These are phyloP conservation scores for Salvelinus namaycush DNA, from an alignment of 2,113 vertebrate genomes.

Conservation along the genomic window DNA sequence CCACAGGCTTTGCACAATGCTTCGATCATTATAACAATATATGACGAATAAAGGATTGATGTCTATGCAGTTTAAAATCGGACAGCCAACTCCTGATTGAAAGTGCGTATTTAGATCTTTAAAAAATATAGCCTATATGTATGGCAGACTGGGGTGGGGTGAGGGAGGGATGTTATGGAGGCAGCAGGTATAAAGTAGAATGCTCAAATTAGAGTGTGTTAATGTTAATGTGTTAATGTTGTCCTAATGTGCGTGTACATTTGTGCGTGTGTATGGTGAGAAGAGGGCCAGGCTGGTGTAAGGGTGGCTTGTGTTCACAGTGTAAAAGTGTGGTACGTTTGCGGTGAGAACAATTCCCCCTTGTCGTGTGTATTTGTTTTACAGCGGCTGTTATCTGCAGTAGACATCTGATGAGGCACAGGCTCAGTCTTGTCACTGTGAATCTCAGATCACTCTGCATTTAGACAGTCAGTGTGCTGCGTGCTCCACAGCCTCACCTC, in stretches of 20 bases:
- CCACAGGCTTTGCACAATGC: too few relatives aligned
- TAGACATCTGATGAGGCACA: constrained; percentile 28
- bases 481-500: neutral
- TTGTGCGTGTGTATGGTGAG: neutral
- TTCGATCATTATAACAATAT: too few relatives aligned
- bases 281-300: neutral
- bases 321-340: constrained; percentile 8
- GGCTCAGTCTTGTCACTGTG: constrained; percentile 24
- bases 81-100: too few relatives aligned
- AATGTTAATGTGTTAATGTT: too few relatives aligned
- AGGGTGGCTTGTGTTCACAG: neutral
- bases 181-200: too few relatives aligned
- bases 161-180: too few relatives aligned
- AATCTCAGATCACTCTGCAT: neutral
- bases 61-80: too few relatives aligned
- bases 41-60: too few relatives aligned
- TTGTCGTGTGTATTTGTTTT: constrained; percentile 11
- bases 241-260: neutral
- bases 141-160: too few relatives aligned
- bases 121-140: too few relatives aligned
- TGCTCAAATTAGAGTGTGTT: too few relatives aligned
- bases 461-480: neutral
- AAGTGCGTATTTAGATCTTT: too few relatives aligned
- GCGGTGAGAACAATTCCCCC: neutral
- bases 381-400: constrained; percentile 6